phyloP scores from a whole-genome alignment of 64 coral and sea anemone genomes.

The Porites australiensis region DNA sequence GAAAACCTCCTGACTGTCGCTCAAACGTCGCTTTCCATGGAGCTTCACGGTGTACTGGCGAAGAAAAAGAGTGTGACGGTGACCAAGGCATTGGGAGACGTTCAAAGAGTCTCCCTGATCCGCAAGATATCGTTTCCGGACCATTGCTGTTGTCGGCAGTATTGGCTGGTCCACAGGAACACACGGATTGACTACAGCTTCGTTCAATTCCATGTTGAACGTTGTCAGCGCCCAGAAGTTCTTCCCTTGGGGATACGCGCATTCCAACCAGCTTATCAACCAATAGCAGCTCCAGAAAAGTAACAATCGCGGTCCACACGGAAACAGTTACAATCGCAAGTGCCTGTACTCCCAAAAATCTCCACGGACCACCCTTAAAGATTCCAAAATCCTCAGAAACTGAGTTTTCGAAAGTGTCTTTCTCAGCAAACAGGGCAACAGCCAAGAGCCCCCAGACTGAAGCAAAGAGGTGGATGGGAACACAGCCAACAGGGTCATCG shows the following conservation, averaged over 20 bases:
- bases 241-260: slow-evolving; percentile 53
- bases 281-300: slow-evolving; percentile 60
- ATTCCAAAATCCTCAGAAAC: slow-evolving; percentile 71
- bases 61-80: too few species aligned
- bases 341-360: slow-evolving; percentile 63
- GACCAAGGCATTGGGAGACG: too few species aligned
- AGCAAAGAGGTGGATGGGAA: slow-evolving; percentile 69
- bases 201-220: slow-evolving; percentile 68
- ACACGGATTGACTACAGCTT: too few species aligned
- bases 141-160: too few species aligned
- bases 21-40: too few species aligned
- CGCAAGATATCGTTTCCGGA: too few species aligned
- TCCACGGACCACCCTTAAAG: slow-evolving; percentile 83
- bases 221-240: slow-evolving; percentile 81
- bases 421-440: slow-evolving; percentile 71
- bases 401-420: slow-evolving; percentile 42
- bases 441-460: slow-evolving; percentile 80
- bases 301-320: slow-evolving; percentile 62
- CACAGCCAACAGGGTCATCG: slow-evolving; percentile 85
- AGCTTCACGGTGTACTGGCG: too few species aligned
- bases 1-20: too few species aligned
- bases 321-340: slow-evolving; percentile 15
- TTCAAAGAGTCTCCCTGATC: too few species aligned
- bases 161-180: too few species aligned
- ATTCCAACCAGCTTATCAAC: slow-evolving; percentile 76